Percentiles rank a stretch among this genome's conserved stretches.
These are phyloP conservation scores for Regulus satrapa DNA, from an alignment of 2,113 vertebrate species.

Conservation along the genomic window DNA sequence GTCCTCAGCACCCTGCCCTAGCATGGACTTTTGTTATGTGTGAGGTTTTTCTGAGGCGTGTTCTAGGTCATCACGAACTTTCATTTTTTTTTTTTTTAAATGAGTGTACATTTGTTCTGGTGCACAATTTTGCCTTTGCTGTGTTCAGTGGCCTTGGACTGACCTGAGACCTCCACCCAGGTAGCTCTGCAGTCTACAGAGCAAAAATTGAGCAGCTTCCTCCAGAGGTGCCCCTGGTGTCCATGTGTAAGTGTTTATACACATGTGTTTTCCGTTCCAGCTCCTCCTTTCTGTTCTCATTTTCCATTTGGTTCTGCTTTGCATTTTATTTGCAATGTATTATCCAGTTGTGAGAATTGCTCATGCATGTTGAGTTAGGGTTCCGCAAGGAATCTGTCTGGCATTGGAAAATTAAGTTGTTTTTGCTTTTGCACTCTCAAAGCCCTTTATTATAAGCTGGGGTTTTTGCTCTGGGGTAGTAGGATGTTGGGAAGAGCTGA, in stretches of 20 bases:
- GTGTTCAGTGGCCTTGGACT: background rate
- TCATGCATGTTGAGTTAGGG: conserved; percentile 42
- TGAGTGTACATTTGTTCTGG: background rate
- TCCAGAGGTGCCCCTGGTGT: background rate
- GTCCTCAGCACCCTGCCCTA: background rate
- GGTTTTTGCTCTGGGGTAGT: background rate
- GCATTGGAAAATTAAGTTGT: background rate
- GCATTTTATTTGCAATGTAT: conserved; percentile 7
- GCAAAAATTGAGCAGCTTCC: background rate
- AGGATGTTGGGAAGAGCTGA: conserved; percentile 2
- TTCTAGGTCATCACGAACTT: background rate
- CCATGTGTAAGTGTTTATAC: background rate
- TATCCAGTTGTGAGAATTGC: conserved; percentile 44
- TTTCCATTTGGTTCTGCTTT: conserved; percentile 53
- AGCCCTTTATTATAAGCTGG: background rate
- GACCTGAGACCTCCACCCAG: background rate
- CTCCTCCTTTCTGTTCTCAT: background rate
- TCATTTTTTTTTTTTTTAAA: background rate
- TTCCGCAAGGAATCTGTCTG: conserved; percentile 10
- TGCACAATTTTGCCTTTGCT: background rate
- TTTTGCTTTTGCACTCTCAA: background rate
- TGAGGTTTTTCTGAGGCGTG: background rate
- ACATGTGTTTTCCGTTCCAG: background rate
- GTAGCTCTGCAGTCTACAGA: background rate
- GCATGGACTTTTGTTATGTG: accelerated